Evolutionary conservation across 2,888 invertebrate genomes (phyloP), one percentile per base, ranked within the genome.

Genomic region (Prosopocoilus inquinatus): DNA sequence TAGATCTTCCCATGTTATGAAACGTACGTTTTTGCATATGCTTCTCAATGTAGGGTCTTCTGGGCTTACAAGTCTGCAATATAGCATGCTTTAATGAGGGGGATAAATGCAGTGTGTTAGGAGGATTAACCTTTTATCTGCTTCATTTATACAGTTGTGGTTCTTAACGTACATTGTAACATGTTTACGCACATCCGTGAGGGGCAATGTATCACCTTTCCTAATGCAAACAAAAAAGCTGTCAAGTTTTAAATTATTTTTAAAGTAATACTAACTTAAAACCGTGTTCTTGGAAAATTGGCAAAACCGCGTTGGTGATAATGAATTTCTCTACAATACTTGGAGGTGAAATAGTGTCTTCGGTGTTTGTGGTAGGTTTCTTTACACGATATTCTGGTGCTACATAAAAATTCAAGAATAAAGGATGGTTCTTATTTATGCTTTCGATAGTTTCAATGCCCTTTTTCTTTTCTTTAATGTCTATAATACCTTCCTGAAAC

Each of bases 391-490:
- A 61, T 46, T 67, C 64, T n/a, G 69, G 65, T 53, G 69, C 65
- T 57, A 87, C 69, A 34, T 79, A 77, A 47, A 83, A 78, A 50
- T 74, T 68, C 63, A 70, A 72, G 53, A 81, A 64, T 50, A 76
- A 70, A 11, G 84, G 82, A 78, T 90, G 89, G 44, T 81, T 77
- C 47, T 79, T 71, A 69, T 87, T 82, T 13, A 92, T 79, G 0
- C 81, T 80, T 46, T 83, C 81, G 55, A 95, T 84, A 58, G 88
- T 90, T 70, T 90, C 89, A 38, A 95, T 90, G 20, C 95, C 95
- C 73, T 89, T 90, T 35, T 86, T 85, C 57, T 85, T 73, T 75
- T 87, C 86, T 46, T 83, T 82, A 35, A 86, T 80, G 41, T 82
- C 81, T 16, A 88, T 73, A 56, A 87, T 76, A 9, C 85, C 85